Percentiles rank a stretch among this genome's conserved stretches.
Conservation (phyloP, 1,140 invertebrate genomes). For the Tachypleus tridentatus region DNA sequence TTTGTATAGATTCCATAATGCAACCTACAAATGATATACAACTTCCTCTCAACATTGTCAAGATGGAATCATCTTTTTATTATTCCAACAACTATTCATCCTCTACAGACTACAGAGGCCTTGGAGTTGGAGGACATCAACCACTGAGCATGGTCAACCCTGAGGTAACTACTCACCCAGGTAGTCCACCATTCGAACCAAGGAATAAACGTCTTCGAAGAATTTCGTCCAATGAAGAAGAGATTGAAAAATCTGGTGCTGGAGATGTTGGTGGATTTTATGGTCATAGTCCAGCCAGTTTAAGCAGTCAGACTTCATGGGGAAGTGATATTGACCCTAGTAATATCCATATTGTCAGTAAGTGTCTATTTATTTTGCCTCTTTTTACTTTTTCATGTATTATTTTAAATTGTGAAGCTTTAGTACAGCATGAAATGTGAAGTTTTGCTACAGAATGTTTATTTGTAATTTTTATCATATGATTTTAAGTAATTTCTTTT, state of each 20-base stretch:
- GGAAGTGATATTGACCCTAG: constrained; percentile 46
- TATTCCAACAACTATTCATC: constrained; percentile 81
- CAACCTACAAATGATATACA: constrained; percentile 11
- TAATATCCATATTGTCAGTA: constrained; percentile 21
- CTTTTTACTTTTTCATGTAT: constrained; percentile 1
- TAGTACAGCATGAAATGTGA: not conserved
- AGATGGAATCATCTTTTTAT: constrained; percentile 77
- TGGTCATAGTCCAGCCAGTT: constrained; percentile 43
- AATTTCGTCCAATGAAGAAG: constrained; percentile 46
- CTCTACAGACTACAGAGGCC: constrained; percentile 42
- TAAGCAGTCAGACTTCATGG: constrained; percentile 43
- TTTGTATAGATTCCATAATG: constrained; percentile 12
- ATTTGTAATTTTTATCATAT: too few relatives aligned
- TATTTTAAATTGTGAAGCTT: not conserved
- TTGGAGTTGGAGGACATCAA: too few relatives aligned
- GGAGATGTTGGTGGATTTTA: constrained; percentile 35
- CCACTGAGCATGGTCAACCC: too few relatives aligned
- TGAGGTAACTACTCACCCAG: constrained; percentile 6
- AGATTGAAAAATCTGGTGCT: constrained; percentile 30
- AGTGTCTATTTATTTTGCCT: not conserved
- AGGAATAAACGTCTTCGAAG: constrained; percentile 44
- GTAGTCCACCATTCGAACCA: constrained; percentile 38
- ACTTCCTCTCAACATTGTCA: constrained; percentile 64
- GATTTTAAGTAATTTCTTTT: constrained; percentile 20
- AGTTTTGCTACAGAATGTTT: too few relatives aligned